Conservation (phyloP, 2,797 vertebrate species). For the Poecile montanus region DNA sequence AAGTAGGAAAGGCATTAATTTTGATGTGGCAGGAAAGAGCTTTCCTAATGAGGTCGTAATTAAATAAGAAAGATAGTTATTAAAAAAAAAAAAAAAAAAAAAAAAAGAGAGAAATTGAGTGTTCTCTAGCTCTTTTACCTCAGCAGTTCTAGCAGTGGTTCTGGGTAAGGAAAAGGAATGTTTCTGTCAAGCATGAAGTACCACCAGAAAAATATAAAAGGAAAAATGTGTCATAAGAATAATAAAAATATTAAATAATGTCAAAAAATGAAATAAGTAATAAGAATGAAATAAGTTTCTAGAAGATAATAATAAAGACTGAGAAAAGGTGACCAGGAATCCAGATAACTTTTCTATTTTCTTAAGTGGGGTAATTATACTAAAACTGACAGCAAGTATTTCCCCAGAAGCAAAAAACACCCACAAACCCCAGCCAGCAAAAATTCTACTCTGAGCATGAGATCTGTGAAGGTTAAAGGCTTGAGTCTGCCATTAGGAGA, state of each 20-base stretch:
- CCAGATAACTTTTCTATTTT: neutral
- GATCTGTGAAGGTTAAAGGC: conserved; percentile 31
- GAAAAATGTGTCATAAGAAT: neutral
- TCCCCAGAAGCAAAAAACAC: conserved; percentile 13
- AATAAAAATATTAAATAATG: neutral
- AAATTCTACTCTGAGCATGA: neutral
- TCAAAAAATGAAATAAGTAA: neutral
- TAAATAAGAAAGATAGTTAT: neutral
- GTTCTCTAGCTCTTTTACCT: neutral
- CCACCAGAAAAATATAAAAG: neutral
- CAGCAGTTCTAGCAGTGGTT: neutral
- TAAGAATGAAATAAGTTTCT: neutral
- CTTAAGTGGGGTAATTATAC: conserved; percentile 24
- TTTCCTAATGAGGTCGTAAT: conserved; percentile 10
- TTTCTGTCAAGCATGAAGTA: neutral
- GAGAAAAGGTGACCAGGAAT: neutral
- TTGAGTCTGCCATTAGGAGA: neutral
- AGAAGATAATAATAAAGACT: neutral
- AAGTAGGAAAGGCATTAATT: conserved; percentile 3
- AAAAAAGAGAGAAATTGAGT: neutral
- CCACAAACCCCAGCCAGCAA: neutral
- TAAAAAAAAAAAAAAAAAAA: neutral
- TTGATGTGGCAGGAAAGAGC: neutral
- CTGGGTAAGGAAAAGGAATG: neutral
- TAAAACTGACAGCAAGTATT: conserved; percentile 21